Evolutionary conservation across 1,140 invertebrate species (phyloP).

Genomic region (Microplitis mediator): DNA sequence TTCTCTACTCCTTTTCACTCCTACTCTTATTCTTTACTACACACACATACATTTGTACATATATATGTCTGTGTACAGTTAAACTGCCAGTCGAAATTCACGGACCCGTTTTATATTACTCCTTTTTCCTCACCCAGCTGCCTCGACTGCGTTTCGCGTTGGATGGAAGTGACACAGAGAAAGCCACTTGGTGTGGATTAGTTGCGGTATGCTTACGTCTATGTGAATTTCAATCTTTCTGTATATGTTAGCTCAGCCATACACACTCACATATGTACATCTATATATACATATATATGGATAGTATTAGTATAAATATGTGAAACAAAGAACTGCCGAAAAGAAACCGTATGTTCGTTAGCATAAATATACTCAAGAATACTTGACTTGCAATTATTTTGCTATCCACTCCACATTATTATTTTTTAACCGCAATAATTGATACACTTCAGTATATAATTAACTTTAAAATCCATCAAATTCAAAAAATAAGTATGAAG

Average conservation of each 20-base stretch:
- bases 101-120: slow-evolving; percentile 10
- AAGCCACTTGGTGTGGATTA: too few species aligned
- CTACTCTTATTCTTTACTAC: neutral
- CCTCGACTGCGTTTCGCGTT: neutral
- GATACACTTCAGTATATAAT: too few species aligned
- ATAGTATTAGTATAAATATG: slow-evolving; percentile 25
- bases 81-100: neutral
- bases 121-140: slow-evolving; percentile 10
- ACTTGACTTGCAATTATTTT: slow-evolving; percentile 33
- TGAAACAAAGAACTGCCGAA: slow-evolving; percentile 41
- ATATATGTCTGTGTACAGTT: neutral
- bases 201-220: neutral
- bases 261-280: neutral
- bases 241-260: neutral
- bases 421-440: too few species aligned
- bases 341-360: slow-evolving; percentile 35
- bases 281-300: neutral
- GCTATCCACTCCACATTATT: neutral
- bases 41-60: too few species aligned
- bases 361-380: slow-evolving; percentile 42
- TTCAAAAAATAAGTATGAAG: too few species aligned
- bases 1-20: neutral
- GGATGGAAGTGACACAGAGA: too few species aligned
- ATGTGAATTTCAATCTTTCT: neutral
- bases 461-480: too few species aligned